These are phyloP conservation scores for Vollenhovia emeryi DNA, from an alignment of 1,140 invertebrate genomes.

Conservation along the genomic window DNA sequence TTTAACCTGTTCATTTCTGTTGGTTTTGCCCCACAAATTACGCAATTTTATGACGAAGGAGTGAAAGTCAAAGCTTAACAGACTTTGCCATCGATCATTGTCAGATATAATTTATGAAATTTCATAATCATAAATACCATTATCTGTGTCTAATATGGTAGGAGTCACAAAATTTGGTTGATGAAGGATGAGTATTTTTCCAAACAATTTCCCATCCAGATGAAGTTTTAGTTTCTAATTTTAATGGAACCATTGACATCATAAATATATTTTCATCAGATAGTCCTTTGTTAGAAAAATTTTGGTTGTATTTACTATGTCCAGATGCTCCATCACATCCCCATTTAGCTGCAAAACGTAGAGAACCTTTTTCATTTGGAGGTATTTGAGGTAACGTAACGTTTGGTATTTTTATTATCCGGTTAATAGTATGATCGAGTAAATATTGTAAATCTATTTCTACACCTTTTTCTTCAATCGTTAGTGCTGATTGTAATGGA, in stretches of 20 bases:
- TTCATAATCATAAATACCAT: not conserved
- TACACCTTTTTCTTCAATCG: not conserved
- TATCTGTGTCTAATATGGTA: not conserved
- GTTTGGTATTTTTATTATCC: conserved; percentile 8
- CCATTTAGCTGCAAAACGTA: not conserved
- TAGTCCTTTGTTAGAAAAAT: not conserved
- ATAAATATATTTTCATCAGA: conserved; percentile 24
- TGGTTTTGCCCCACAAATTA: not conserved
- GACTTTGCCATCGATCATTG: conserved; percentile 14
- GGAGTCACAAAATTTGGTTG: not conserved
- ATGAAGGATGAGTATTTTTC: not conserved
- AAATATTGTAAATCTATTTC: conserved; percentile 6
- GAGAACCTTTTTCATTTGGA: not conserved
- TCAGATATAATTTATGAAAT: conserved; percentile 20
- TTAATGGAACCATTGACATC: conserved; percentile 2
- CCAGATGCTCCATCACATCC: conserved; percentile 10
- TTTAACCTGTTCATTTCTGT: not conserved
- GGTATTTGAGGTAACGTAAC: conserved; percentile 10
- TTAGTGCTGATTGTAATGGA: conserved; percentile 1
- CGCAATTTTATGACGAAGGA: not conserved
- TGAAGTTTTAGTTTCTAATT: not conserved
- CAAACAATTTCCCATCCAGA: not conserved
- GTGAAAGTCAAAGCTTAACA: not conserved
- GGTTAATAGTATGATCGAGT: conserved; percentile 3
- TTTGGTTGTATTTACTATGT: conserved; percentile 11